Percentiles rank a stretch among this genome's conserved stretches.
Conservation (phyloP, 2,797 vertebrate species). For the Borostomias antarcticus region DNA sequence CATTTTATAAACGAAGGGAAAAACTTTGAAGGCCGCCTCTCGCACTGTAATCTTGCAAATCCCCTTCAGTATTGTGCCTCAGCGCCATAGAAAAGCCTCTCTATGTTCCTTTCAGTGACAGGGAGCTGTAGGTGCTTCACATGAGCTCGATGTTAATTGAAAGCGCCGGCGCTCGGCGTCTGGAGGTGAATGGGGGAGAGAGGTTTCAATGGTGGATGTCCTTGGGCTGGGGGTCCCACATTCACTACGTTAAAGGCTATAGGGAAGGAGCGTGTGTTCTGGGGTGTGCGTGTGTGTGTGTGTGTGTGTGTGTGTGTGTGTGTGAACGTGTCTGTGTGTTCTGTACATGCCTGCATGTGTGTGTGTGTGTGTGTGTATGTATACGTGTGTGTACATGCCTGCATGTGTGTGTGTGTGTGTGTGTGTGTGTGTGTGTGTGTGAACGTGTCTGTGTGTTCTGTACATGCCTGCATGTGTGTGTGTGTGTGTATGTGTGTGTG, state of each 20-base stretch:
- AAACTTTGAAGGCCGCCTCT: slow-evolving; percentile 34
- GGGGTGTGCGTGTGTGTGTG: not conserved
- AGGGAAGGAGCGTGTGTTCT: not conserved
- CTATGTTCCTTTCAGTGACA: slow-evolving; percentile 28
- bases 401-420: not conserved
- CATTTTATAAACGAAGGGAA: slow-evolving; percentile 6
- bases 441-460: not conserved
- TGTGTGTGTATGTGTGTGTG: slow-evolving; percentile 9
- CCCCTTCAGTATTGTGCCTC: slow-evolving; percentile 23
- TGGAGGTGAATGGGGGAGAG: slow-evolving; percentile 39
- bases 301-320: not conserved
- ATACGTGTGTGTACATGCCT: not conserved
- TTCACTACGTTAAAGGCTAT: slow-evolving; percentile 26
- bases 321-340: not conserved
- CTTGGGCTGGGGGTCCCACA: slow-evolving; percentile 47
- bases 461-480: slow-evolving; percentile 4
- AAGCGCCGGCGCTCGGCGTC: slow-evolving; percentile 43
- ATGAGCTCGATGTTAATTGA: slow-evolving; percentile 44
- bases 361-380: not conserved
- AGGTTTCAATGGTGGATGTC: slow-evolving; percentile 43
- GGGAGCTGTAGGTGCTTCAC: slow-evolving; percentile 36
- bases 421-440: no score
- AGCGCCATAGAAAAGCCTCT: slow-evolving; percentile 36
- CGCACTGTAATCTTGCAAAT: slow-evolving; percentile 30
- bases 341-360: not conserved